Conservation (phyloP, 2,797 vertebrate species). For the Pangasius macronema region DNA sequence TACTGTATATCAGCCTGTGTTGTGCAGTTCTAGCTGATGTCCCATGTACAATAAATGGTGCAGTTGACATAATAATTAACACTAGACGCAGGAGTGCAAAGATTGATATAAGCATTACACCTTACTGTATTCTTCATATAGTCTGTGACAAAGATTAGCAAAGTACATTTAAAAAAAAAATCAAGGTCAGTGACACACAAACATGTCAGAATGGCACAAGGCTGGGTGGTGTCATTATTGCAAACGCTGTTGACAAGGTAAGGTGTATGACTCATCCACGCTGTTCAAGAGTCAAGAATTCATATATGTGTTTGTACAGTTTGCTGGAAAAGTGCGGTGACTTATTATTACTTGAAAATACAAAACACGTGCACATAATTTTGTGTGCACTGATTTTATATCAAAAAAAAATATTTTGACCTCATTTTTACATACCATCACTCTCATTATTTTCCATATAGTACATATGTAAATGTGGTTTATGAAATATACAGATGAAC, state of each 20-base stretch:
- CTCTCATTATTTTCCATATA: background rate
- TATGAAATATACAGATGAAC: background rate
- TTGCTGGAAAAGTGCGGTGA: background rate
- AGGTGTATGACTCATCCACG: slow-evolving; percentile 1
- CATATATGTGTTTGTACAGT: background rate
- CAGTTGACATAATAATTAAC: background rate
- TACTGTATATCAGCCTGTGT: background rate
- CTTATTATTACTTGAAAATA: background rate
- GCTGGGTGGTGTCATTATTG: slow-evolving; percentile 12
- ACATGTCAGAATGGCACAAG: slow-evolving; percentile 18
- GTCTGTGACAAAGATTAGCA: slow-evolving; percentile 11
- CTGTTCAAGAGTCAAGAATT: background rate
- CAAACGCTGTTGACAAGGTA: slow-evolving; percentile 6
- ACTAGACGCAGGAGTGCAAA: background rate
- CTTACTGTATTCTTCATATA: slow-evolving; percentile 60
- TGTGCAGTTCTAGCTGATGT: background rate
- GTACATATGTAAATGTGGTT: background rate
- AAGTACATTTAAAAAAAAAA: background rate
- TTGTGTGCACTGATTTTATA: background rate
- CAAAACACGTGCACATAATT: background rate
- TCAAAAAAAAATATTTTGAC: too few relatives aligned
- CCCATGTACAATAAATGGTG: background rate
- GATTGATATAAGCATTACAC: slow-evolving; percentile 11
- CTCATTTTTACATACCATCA: background rate
- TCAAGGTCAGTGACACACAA: slow-evolving; percentile 8